Evolutionary conservation across 2,797 vertebrate species (phyloP).

Genomic region (Galago senegalensis): DNA sequence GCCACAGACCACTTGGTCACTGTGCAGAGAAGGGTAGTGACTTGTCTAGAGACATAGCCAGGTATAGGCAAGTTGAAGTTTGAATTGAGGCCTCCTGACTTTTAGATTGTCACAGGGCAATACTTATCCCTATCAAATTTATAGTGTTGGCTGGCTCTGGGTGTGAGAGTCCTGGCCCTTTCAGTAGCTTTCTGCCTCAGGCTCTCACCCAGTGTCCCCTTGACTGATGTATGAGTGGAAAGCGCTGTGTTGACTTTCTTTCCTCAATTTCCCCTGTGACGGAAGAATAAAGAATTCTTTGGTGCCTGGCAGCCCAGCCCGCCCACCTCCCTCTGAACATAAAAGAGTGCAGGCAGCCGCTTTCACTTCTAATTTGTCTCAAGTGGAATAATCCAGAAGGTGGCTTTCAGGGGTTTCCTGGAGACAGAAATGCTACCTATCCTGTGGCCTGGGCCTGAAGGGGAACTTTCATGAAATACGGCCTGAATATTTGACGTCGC

Average conservation of each 20-base stretch:
- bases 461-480: slow-evolving; percentile 87
- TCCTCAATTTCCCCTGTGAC: slow-evolving; percentile 73
- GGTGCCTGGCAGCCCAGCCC: slow-evolving; percentile 80
- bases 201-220: neutral
- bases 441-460: slow-evolving; percentile 80
- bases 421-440: slow-evolving; percentile 85
- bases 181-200: neutral
- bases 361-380: slow-evolving; percentile 85
- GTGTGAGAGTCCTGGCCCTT: neutral
- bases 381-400: slow-evolving; percentile 86
- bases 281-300: slow-evolving; percentile 81
- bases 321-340: slow-evolving; percentile 57
- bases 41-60: neutral
- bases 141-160: neutral
- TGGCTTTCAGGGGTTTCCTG: slow-evolving; percentile 87
- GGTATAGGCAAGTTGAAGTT: neutral
- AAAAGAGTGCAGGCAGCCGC: slow-evolving; percentile 81
- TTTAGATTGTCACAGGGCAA: neutral
- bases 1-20: neutral
- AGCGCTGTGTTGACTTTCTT: slow-evolving; percentile 75
- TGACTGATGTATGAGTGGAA: slow-evolving; percentile 62
- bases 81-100: neutral
- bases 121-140: neutral
- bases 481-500: slow-evolving; percentile 85
- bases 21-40: neutral